phyloP scores from a whole-genome alignment of 2,113 vertebrate species.

The Nothobranchius furzeri region DNA sequence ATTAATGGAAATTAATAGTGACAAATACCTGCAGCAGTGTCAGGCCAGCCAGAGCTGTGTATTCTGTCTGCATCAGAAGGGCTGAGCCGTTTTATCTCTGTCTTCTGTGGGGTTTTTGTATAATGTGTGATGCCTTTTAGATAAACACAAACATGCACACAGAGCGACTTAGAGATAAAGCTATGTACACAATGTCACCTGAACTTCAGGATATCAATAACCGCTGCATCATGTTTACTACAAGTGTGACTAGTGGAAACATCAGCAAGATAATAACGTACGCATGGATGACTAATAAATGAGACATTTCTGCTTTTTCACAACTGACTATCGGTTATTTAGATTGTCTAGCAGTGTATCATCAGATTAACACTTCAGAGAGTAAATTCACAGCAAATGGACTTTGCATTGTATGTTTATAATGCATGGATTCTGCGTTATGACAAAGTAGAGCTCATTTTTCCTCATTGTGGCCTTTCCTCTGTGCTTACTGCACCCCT shows the following conservation, averaged over 20 bases:
- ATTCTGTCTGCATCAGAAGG: constrained; percentile 31
- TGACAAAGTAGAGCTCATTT: not conserved
- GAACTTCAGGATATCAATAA: constrained; percentile 10
- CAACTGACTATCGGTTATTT: not conserved
- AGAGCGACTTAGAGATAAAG: not conserved
- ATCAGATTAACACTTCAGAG: not conserved
- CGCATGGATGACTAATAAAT: constrained; percentile 18
- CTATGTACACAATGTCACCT: constrained; percentile 1
- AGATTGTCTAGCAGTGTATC: not conserved
- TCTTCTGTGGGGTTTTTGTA: constrained; percentile 3
- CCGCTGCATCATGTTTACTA: not conserved
- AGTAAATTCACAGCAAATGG: not conserved
- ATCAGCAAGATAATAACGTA: not conserved
- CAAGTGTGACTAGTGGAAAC: constrained; percentile 17
- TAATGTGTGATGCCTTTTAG: constrained; percentile 14
- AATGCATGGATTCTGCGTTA: not conserved
- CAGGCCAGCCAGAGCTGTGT: constrained; percentile 4
- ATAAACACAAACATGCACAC: constrained; percentile 5
- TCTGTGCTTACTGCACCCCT: not conserved
- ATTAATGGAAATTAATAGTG: constrained; percentile 50
- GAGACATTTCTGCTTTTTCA: not conserved
- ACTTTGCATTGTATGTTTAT: not conserved
- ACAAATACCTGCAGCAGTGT: constrained; percentile 38
- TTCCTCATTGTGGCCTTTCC: not conserved
- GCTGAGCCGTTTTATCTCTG: constrained; percentile 1